Evolutionary conservation across 2,113 vertebrate genomes (phyloP).

Genomic region (Chiloscyllium plagiosum): DNA sequence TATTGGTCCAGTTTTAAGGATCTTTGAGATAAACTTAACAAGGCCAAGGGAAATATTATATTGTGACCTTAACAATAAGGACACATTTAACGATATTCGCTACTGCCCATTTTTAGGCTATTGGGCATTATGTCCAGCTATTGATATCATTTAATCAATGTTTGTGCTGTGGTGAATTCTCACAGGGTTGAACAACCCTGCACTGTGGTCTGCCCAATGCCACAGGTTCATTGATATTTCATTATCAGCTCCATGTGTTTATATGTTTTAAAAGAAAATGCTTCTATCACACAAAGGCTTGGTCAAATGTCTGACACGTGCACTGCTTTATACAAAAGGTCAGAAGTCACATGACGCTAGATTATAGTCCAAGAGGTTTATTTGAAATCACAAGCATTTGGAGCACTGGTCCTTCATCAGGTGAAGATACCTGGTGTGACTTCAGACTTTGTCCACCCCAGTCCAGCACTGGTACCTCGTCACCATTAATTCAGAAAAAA

Average conservation of each 20-base stretch:
- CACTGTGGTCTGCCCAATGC: neutral
- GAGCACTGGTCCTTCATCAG: no score
- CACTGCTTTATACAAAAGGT: neutral
- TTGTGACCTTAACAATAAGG: neutral
- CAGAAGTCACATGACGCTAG: no score
- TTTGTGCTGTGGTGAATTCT: neutral
- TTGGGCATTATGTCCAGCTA: neutral
- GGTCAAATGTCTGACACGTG: neutral
- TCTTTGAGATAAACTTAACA: neutral
- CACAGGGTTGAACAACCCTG: neutral
- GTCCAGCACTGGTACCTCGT: no score
- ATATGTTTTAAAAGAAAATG: neutral
- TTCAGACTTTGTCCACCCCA: no score
- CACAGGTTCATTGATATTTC: neutral
- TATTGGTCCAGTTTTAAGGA: neutral
- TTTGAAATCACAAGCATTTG: no score
- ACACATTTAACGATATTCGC: neutral
- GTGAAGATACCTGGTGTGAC: no score
- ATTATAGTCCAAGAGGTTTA: no score
- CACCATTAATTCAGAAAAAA: neutral
- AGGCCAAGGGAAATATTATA: neutral
- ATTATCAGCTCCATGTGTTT: neutral
- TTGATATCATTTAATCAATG: neutral
- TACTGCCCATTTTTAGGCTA: neutral
- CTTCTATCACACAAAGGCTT: neutral